Percentiles rank a stretch among this genome's conserved stretches.
phyloP scores from a whole-genome alignment of 2,888 invertebrate species.

The Habrosyne pyritoides region DNA sequence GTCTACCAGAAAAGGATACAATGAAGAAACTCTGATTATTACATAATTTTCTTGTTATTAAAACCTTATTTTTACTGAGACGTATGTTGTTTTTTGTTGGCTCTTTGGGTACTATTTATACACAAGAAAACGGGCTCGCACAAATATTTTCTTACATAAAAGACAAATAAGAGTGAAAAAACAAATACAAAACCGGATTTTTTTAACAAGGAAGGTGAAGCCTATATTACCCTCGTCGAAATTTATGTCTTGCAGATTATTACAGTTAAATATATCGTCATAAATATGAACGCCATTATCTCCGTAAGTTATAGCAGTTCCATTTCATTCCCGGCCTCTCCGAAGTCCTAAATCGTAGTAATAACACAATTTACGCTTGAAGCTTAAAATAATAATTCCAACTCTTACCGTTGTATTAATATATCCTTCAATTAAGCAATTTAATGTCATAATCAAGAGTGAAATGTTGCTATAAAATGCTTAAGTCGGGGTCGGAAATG shows the following conservation, averaged over 20 bases:
- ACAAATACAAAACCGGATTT: neutral
- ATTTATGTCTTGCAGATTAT: neutral
- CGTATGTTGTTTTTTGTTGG: neutral
- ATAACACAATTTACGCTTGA: constrained; percentile 29
- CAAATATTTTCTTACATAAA: neutral
- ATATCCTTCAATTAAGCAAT: constrained; percentile 61
- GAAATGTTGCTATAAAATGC: constrained; percentile 58
- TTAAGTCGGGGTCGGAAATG: constrained; percentile 55
- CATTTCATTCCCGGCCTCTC: neutral
- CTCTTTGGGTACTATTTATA: too few species aligned
- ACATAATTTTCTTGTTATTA: neutral
- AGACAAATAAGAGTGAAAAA: neutral
- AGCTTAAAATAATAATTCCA: constrained; percentile 33
- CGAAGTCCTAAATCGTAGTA: constrained; percentile 3
- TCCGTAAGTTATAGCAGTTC: neutral
- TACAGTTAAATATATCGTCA: neutral
- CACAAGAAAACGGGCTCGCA: neutral
- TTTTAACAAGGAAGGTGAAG: too few species aligned
- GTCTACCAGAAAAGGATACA: neutral
- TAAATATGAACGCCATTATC: constrained; percentile 2
- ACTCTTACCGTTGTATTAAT: constrained; percentile 38
- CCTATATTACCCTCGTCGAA: too few species aligned
- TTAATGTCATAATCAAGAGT: constrained; percentile 60
- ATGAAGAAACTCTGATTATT: neutral
- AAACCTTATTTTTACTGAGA: neutral